phyloP scores from a whole-genome alignment of 2,797 vertebrate species.

The Chiloscyllium punctatum region DNA sequence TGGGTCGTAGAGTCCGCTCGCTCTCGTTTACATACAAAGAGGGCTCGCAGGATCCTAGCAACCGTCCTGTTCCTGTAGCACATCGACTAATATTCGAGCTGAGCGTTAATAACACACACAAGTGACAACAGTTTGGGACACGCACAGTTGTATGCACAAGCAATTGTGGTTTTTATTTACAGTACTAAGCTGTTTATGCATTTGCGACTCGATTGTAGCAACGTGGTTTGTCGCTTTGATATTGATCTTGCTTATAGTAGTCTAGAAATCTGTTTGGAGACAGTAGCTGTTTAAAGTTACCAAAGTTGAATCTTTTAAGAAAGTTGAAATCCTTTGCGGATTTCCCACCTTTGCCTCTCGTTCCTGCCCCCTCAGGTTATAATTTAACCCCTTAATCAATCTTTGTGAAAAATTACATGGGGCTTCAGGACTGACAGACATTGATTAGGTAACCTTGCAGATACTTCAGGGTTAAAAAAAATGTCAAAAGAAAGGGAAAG shows the following conservation, averaged over 20 bases:
- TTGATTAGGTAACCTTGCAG: background rate
- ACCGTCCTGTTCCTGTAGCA: background rate
- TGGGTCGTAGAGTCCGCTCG: background rate
- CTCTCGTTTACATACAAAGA: background rate
- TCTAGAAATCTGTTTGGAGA: background rate
- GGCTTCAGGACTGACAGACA: background rate
- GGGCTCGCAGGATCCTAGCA: constrained; percentile 11
- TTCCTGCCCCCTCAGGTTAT: background rate
- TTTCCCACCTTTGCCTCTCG: background rate
- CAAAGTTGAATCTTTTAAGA: background rate
- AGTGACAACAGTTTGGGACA: background rate
- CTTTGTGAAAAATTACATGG: background rate
- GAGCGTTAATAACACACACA: background rate
- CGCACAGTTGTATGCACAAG: background rate
- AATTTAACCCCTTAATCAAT: background rate
- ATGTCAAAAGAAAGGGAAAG: background rate
- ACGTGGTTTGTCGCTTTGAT: background rate
- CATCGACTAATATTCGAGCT: background rate
- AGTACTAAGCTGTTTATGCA: background rate
- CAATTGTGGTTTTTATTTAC: background rate
- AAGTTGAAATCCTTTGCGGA: background rate
- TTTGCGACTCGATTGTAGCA: background rate
- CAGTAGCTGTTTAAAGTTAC: background rate
- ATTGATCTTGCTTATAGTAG: background rate
- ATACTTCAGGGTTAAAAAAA: background rate